These are phyloP conservation scores for Oeneis ivallda DNA, from an alignment of 2,888 invertebrate genomes.

Conservation along the genomic window DNA sequence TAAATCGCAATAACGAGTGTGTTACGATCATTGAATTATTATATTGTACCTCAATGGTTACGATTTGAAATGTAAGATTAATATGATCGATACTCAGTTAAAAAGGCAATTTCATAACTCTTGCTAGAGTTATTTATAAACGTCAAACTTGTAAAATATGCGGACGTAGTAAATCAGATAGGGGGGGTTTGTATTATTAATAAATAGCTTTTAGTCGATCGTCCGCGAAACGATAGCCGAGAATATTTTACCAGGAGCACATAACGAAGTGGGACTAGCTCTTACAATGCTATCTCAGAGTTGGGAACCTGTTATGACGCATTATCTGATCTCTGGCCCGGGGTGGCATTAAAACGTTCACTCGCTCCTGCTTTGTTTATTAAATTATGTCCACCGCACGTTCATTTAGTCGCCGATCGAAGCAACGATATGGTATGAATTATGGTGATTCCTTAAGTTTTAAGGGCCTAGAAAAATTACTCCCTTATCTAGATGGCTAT, in stretches of 20 bases:
- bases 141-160: constrained; percentile 34
- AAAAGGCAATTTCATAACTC: constrained; percentile 5
- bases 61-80: neutral
- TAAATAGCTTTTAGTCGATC: constrained; percentile 72
- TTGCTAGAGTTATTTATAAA: constrained; percentile 3
- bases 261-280: constrained; percentile 75
- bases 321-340: constrained; percentile 77
- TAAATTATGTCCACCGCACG: constrained; percentile 79
- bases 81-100: neutral
- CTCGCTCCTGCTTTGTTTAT: constrained; percentile 78
- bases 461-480: constrained; percentile 61
- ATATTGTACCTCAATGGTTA: no score
- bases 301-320: constrained; percentile 76
- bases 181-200: constrained; percentile 68
- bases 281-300: constrained; percentile 78
- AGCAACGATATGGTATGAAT: constrained; percentile 73
- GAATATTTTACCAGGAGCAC: constrained; percentile 69
- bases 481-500: constrained; percentile 56
- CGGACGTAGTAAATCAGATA: constrained; percentile 61
- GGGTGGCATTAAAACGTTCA: constrained; percentile 57
- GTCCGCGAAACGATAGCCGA: constrained; percentile 65
- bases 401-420: constrained; percentile 79
- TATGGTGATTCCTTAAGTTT: constrained; percentile 68
- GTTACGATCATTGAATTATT: no score
- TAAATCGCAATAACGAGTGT: neutral